These are phyloP conservation scores for Andricus curvator DNA, from an alignment of 2,888 invertebrate genomes.

Conservation along the genomic window DNA sequence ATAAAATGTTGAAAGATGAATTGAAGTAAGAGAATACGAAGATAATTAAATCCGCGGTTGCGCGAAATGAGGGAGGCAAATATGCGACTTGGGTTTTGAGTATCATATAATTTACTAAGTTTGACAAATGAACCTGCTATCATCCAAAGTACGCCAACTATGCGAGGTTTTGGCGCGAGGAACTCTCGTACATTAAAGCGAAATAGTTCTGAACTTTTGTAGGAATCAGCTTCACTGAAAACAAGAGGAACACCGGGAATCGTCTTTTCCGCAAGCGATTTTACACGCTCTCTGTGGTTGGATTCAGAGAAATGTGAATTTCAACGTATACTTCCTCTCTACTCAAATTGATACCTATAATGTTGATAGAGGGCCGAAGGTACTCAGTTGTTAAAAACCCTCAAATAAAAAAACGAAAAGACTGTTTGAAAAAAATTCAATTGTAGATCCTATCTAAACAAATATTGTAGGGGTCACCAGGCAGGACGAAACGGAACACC, in stretches of 20 bases:
- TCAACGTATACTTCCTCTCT: constrained; percentile 6
- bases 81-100: constrained; percentile 21
- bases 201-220: constrained; percentile 34
- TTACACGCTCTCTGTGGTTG: constrained; percentile 13
- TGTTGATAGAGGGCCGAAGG: not conserved
- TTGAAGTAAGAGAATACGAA: not conserved
- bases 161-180: constrained; percentile 29
- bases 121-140: constrained; percentile 40
- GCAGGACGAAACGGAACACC: too few relatives aligned
- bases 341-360: constrained; percentile 6
- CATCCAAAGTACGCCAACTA: constrained; percentile 31
- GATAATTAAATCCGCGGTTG: constrained; percentile 18
- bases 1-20: not conserved
- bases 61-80: constrained; percentile 21
- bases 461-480: too few relatives aligned
- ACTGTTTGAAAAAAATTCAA: too few relatives aligned
- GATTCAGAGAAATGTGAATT: constrained; percentile 24
- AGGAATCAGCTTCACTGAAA: constrained; percentile 26
- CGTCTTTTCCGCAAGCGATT: constrained; percentile 34
- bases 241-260: constrained; percentile 21
- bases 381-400: too few relatives aligned
- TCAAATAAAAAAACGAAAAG: too few relatives aligned
- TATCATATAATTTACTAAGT: constrained; percentile 38
- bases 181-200: constrained; percentile 28
- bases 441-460: too few relatives aligned